These are phyloP conservation scores for Caenorhabditis briggsae DNA, from an alignment of 1,140 invertebrate species.

Conservation along the genomic window DNA sequence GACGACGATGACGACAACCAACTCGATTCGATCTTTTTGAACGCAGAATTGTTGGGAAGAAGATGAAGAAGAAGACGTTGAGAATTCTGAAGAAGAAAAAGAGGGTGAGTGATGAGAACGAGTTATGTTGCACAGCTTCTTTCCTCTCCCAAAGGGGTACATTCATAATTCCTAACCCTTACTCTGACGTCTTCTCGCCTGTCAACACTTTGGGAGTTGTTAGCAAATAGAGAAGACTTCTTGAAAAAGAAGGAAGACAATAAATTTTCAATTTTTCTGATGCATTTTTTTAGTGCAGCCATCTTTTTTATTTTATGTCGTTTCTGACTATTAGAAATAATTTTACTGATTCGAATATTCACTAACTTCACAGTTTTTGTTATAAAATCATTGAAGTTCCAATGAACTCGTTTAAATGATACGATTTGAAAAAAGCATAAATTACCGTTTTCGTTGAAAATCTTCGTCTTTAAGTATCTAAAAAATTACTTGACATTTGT, in stretches of 20 bases:
- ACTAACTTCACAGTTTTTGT: no score
- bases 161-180: slow-evolving; percentile 26
- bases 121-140: slow-evolving; percentile 13
- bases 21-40: slow-evolving; percentile 23
- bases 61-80: slow-evolving; percentile 20
- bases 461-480: no score
- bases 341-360: no score
- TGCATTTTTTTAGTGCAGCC: slow-evolving; percentile 30
- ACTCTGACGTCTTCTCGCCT: neutral
- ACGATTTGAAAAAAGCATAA: no score
- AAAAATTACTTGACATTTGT: no score
- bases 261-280: slow-evolving; percentile 28
- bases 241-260: neutral
- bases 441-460: no score
- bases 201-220: slow-evolving; percentile 31
- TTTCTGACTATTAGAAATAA: neutral
- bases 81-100: slow-evolving; percentile 31
- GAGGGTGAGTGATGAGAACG: slow-evolving; percentile 3
- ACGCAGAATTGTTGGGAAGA: slow-evolving; percentile 31
- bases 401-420: no score
- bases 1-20: slow-evolving; percentile 14
- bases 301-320: neutral
- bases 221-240: neutral
- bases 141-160: neutral
- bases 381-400: no score